Conservation (phyloP, 2,797 vertebrate genomes). For the Molossus alvarezi region DNA sequence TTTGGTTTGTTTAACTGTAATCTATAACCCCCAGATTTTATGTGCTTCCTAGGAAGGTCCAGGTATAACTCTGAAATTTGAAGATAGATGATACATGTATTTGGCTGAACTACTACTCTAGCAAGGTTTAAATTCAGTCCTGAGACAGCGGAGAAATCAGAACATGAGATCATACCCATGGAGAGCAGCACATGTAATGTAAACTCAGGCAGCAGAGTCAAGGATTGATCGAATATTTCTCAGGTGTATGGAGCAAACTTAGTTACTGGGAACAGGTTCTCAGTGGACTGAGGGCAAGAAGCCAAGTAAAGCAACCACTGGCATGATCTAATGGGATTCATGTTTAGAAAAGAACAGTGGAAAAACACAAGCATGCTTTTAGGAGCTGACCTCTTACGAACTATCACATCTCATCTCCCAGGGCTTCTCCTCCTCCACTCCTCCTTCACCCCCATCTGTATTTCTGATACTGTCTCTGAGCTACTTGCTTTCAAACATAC, state of each 20-base stretch:
- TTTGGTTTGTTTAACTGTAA: conserved; percentile 47
- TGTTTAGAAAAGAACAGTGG: not conserved
- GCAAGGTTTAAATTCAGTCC: conserved; percentile 32
- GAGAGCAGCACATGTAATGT: not conserved
- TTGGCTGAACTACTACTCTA: conserved; percentile 3
- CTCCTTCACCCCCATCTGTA: not conserved
- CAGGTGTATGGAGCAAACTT: not conserved
- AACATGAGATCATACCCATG: not conserved
- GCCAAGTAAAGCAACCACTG: not conserved
- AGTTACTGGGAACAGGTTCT: not conserved
- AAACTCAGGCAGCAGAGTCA: not conserved
- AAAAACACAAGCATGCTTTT: not conserved
- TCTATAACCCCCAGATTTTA: not conserved
- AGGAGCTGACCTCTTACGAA: not conserved
- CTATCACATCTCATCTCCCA: not conserved
- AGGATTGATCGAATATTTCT: not conserved
- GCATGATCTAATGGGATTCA: not conserved
- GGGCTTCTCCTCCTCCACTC: not conserved
- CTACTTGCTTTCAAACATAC: not conserved
- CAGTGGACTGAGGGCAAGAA: not conserved
- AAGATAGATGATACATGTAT: not conserved
- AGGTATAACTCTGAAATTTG: not conserved
- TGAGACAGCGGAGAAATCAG: conserved; percentile 27
- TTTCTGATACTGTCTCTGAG: not conserved
- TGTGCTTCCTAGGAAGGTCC: not conserved